phyloP scores from a whole-genome alignment of 2,113 vertebrate species.

The Heterotilapia buettikoferi region DNA sequence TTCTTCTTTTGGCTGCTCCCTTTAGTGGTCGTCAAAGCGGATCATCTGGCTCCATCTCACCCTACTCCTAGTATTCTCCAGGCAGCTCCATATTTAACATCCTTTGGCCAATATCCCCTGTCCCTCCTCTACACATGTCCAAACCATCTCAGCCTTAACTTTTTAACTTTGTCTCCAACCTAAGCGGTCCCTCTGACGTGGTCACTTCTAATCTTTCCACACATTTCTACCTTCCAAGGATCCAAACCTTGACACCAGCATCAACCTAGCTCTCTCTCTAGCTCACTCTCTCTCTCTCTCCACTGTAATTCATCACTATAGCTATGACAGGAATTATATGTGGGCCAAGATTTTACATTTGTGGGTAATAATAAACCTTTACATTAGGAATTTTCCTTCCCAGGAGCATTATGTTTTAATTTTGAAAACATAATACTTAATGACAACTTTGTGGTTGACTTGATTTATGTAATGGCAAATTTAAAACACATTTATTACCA shows the following conservation, averaged over 20 bases:
- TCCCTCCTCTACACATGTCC: not conserved
- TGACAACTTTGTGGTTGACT: not conserved
- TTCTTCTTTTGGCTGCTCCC: not conserved
- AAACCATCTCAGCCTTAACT: not conserved
- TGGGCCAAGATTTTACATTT: not conserved
- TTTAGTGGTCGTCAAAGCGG: not conserved
- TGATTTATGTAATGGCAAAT: not conserved
- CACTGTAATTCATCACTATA: not conserved
- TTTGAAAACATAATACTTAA: not conserved
- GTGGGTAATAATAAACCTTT: not conserved
- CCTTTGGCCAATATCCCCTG: not conserved
- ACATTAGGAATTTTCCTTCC: not conserved
- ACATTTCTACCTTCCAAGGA: not conserved
- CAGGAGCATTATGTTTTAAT: not conserved
- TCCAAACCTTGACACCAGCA: not conserved
- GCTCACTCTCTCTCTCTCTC: accelerated
- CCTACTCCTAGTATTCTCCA: not conserved
- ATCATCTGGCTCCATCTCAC: not conserved
- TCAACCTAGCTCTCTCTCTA: accelerated
- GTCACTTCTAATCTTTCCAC: not conserved
- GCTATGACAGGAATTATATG: not conserved
- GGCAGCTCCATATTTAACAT: not conserved
- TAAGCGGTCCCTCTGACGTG: accelerated
- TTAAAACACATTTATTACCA: not conserved
- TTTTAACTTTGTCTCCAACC: not conserved